Percentiles rank a stretch among this genome's conserved stretches.
These are phyloP conservation scores for Polyommatus iphigenia DNA, from an alignment of 2,888 invertebrate genomes.

Conservation along the genomic window DNA sequence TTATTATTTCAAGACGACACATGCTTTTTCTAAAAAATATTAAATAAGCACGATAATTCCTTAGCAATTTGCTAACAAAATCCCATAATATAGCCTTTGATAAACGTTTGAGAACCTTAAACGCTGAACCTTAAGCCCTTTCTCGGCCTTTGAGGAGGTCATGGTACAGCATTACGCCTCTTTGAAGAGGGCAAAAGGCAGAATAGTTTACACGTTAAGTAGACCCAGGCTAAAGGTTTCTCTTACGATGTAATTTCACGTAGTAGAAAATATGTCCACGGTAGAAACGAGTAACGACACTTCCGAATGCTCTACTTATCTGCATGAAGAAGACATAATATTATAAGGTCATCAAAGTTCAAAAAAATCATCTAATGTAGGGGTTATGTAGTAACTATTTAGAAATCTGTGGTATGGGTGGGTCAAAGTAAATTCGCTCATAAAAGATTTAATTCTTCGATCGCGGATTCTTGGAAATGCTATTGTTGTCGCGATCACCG, in stretches of 20 bases:
- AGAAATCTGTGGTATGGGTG: too few species aligned
- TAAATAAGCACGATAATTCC: too few species aligned
- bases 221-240: not conserved
- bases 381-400: too few species aligned
- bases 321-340: too few species aligned
- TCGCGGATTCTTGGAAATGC: too few species aligned
- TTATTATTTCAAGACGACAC: too few species aligned
- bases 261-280: not conserved
- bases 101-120: not conserved
- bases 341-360: too few species aligned
- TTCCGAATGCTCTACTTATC: not conserved
- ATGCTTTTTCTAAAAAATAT: too few species aligned
- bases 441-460: too few species aligned
- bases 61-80: not conserved
- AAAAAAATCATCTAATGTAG: too few species aligned
- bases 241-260: not conserved
- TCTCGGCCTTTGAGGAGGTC: conserved; percentile 5
- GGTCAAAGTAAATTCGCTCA: too few species aligned
- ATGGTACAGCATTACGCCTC: conserved; percentile 1
- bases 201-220: not conserved
- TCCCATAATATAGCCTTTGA: not conserved
- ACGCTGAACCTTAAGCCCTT: not conserved
- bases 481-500: too few species aligned
- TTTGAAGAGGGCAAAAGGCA: conserved; percentile 12
- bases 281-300: not conserved